phyloP scores from a whole-genome alignment of 1,140 invertebrate species.

The Drosophila nebulosa region DNA sequence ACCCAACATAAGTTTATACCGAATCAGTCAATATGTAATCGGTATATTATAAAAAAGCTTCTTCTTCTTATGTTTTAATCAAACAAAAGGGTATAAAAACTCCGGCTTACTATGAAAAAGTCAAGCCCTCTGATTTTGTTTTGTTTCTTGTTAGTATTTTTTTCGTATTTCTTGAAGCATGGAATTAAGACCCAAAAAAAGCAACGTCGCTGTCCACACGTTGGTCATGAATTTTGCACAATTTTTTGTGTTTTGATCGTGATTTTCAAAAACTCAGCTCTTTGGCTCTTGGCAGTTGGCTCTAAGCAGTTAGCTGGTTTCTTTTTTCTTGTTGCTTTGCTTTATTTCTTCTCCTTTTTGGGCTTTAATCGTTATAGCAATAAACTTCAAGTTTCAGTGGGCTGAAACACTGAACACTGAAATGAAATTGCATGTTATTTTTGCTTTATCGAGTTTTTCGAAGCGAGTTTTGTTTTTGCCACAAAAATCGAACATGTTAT shows the following conservation, averaged over 20 bases:
- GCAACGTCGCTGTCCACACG: constrained; percentile 21
- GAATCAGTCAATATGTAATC: no score
- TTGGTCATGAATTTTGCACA: constrained; percentile 66
- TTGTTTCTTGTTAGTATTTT: not conserved
- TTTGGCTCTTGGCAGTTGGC: not conserved
- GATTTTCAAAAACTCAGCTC: constrained; percentile 62
- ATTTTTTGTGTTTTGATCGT: constrained; percentile 61
- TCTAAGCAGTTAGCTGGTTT: constrained; percentile 1
- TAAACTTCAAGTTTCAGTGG: constrained; percentile 74
- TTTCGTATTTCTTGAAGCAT: not conserved
- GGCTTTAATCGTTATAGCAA: constrained; percentile 65
- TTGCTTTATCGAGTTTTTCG: constrained; percentile 14
- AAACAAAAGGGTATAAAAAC: not conserved
- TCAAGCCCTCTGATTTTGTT: not conserved
- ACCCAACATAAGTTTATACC: no score
- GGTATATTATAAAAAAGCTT: no score
- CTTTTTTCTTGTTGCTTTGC: not conserved
- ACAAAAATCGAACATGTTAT: constrained; percentile 37
- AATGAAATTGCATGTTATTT: constrained; percentile 13
- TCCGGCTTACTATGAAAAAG: not conserved
- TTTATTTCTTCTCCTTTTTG: constrained; percentile 35
- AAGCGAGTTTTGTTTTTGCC: constrained; percentile 17
- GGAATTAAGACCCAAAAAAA: constrained; percentile 18
- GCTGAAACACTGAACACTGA: constrained; percentile 11
- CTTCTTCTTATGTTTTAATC: no score